Evolutionary conservation across 2,888 invertebrate genomes (phyloP), one percentile per base, ranked within the genome.

Genomic region (Mongoloraphidia duomilia): DNA sequence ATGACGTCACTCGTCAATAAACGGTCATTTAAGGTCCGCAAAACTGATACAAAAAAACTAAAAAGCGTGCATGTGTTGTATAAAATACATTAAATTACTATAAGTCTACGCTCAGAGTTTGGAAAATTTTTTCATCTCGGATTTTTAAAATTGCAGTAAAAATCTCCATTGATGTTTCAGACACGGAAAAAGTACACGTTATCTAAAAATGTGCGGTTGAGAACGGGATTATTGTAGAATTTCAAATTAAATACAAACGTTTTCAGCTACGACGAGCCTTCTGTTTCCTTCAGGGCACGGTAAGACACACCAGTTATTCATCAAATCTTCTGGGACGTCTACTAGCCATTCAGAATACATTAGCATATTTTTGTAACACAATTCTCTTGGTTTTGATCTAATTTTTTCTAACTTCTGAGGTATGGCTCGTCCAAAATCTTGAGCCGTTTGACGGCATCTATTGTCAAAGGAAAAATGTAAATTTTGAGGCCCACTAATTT

Each of bases 261-360:
- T 72, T 52, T 74, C 70, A 10, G 93, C 84, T 13, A 95, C 77
- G 8, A 95, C 73, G n/a, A 97, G 71, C 58, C 80, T 78, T 49
- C 97, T 74, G 50, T 76, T 76, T 17, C 94, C 97, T 59, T 79
- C 76, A 0, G 97, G 96, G 62, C 90, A 91, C 0, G 88, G 78
- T 44, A 83, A 75, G 46, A 84, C 70, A 17, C 76, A 64, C 89
- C 90, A 91, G 44, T 81, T 77, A 6, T 76, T 71, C 51, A 71
- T 62, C 46, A 90, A 75, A 62, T 89, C 82, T 33, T 73, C 71
- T 0, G 97, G 97, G 49, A 84, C 77, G 56, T 95, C 89, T 1
- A 84, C 71, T 63, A 97, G 71, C 95, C 95, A 97, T 66, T 97
- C 96, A 0, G 95, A 94, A 50, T 85, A 62, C 87, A 95, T 95